phyloP scores from a whole-genome alignment of 2,797 vertebrate genomes.

The Esox masquinongy region DNA sequence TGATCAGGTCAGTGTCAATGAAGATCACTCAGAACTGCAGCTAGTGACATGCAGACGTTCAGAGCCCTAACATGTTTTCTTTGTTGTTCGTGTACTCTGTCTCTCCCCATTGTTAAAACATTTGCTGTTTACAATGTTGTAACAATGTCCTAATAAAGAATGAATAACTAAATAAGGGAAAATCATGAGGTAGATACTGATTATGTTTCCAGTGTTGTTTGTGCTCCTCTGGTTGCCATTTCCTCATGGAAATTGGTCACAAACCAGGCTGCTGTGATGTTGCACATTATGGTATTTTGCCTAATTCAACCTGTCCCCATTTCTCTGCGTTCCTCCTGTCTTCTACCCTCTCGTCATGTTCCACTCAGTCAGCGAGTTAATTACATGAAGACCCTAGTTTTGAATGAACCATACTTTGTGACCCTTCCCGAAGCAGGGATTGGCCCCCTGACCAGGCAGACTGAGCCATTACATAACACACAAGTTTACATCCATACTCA shows the following conservation, averaged over 20 bases:
- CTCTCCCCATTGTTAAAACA: neutral
- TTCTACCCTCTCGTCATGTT: neutral
- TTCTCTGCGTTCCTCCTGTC: neutral
- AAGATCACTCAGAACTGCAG: neutral
- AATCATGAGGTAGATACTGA: too few species aligned
- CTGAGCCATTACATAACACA: constrained; percentile 28
- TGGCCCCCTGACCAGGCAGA: neutral
- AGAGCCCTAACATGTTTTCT: neutral
- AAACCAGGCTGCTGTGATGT: too few species aligned
- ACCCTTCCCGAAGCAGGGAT: neutral
- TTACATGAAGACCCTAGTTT: constrained; percentile 28
- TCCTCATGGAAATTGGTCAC: too few species aligned
- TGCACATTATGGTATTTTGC: too few species aligned
- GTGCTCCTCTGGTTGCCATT: too few species aligned
- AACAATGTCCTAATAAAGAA: too few species aligned
- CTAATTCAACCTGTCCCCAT: too few species aligned
- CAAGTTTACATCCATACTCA: constrained; percentile 18
- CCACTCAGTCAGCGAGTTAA: constrained; percentile 4
- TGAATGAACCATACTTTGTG: constrained; percentile 1
- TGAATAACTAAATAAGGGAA: too few species aligned
- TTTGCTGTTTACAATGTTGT: too few species aligned
- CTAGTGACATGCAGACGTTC: neutral
- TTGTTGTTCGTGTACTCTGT: neutral
- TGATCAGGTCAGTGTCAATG: neutral
- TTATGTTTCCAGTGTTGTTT: too few species aligned